Conservation (phyloP, 2,888 invertebrate genomes). For the Acleris holmiana region DNA sequence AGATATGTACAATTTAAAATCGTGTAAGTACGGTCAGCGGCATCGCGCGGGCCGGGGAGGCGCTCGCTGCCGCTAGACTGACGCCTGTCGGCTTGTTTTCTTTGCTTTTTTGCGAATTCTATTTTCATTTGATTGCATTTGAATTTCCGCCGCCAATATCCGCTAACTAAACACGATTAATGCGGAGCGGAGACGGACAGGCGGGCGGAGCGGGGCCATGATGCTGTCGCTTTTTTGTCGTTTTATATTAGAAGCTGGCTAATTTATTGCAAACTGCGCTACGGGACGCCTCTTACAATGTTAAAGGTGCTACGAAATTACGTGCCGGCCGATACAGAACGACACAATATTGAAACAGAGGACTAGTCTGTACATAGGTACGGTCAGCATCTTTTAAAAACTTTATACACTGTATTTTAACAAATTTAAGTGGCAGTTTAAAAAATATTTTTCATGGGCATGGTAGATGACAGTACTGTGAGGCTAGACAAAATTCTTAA, state of each 20-base stretch:
- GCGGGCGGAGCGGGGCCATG: constrained; percentile 65
- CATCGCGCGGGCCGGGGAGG: constrained; percentile 50
- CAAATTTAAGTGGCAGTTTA: too few relatives aligned
- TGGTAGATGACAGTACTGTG: too few relatives aligned
- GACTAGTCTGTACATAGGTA: not conserved
- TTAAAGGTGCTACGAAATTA: constrained; percentile 53
- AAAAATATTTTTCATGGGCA: too few relatives aligned
- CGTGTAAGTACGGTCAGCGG: constrained; percentile 83
- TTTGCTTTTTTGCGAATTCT: constrained; percentile 83
- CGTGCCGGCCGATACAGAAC: constrained; percentile 11
- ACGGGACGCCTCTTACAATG: constrained; percentile 69
- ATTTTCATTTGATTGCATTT: constrained; percentile 85
- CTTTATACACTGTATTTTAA: not conserved
- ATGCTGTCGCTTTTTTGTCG: constrained; percentile 77
- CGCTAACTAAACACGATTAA: constrained; percentile 86
- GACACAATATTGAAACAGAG: constrained; percentile 1
- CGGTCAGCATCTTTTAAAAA: not conserved
- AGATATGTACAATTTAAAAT: constrained; percentile 85
- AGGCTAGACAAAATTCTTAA: too few relatives aligned
- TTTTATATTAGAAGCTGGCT: constrained; percentile 82
- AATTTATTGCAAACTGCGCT: constrained; percentile 82
- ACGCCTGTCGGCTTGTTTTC: constrained; percentile 83
- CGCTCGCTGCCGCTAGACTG: constrained; percentile 75
- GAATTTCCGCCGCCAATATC: constrained; percentile 84
- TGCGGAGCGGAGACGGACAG: constrained; percentile 81